Base-by-base conservation (phyloP, 2,797 vertebrate genomes). In the Epinephelus coioides region DNA sequence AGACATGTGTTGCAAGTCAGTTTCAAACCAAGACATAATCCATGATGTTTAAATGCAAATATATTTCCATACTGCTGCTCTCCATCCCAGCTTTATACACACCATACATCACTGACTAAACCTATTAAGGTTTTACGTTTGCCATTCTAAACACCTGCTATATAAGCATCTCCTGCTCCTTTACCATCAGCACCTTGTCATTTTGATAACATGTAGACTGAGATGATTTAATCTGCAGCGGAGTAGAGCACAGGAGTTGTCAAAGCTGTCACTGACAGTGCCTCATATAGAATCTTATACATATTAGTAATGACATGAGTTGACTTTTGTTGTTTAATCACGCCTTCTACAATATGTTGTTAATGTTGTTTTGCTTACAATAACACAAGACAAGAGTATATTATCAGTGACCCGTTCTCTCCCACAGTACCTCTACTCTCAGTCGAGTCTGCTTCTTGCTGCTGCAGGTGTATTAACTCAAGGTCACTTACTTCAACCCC, bases 401-500 rank as follows among this genome's bases (percentile, higher is more conserved):
- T 70, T 57, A 79, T 40, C 60, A 17, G 25, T 50, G 67, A 79
- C 67, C 60, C 38, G 40, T 61, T 79, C 34, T 73, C 54, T 54
- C 51, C 23, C 23, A 9, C 25, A 82, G 70, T 8, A 3, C 49
- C 53, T 68, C 46, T 34, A 12, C 44, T 17, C 50, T 76, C 74
- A 61, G 65, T 75, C 46, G 19, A 69, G 73, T 82, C 67, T 25
- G 66, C 59, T 57, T 74, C 65, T 73, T 6, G 1, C 57, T 40
- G 60, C 69, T 65, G 49, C 83, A 82, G 82, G 84, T 86, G 86
- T 69, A 89, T 92, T 87, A 91, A 87, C 84, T 93, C 91, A 94
- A 93, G 92, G 92, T 94, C 91, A 88, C 78, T 86, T 79, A 79
- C 86, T 84, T 70, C 78, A 75, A 73, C 80, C 81, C 53, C 72